phyloP scores from a whole-genome alignment of 1,140 invertebrate genomes.

The Lasioglossum albipes region DNA sequence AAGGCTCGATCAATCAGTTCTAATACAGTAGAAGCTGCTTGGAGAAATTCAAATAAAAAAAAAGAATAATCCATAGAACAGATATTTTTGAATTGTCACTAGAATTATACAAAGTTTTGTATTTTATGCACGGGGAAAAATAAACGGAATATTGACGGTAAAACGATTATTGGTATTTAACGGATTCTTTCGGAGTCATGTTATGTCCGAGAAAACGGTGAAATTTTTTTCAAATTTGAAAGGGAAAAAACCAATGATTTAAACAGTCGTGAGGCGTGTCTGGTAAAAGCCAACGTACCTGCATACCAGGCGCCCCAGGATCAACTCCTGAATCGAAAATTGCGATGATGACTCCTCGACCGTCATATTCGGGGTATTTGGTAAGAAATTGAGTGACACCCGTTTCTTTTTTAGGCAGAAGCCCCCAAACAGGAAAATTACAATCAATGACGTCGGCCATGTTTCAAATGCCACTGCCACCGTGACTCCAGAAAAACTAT shows the following conservation, averaged over 20 bases:
- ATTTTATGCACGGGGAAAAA: not conserved
- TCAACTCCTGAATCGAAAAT: conserved; percentile 99
- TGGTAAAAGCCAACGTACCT: conserved; percentile 84
- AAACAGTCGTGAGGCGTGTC: conserved; percentile 50
- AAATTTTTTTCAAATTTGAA: not conserved
- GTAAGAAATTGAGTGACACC: conserved; percentile 92
- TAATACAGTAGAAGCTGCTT: not conserved
- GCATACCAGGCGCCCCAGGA: conserved; percentile 94
- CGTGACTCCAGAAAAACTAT: conserved; percentile 69
- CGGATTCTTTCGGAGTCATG: not conserved
- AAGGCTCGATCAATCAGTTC: not conserved
- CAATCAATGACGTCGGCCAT: conserved; percentile 85
- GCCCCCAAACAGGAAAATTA: conserved; percentile 90
- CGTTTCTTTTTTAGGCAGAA: conserved; percentile 98
- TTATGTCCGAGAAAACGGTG: not conserved
- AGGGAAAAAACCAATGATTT: not conserved
- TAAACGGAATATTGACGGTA: not conserved
- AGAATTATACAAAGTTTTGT: not conserved
- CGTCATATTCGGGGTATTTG: conserved; percentile 97
- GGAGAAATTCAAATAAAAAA: not conserved
- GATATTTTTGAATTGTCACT: not conserved
- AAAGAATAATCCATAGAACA: not conserved
- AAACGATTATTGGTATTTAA: not conserved
- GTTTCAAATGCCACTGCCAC: conserved; percentile 67
- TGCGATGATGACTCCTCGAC: conserved; percentile 93